phyloP scores from a whole-genome alignment of 2,797 vertebrate species.

The Acrocephalus scirpaceus region DNA sequence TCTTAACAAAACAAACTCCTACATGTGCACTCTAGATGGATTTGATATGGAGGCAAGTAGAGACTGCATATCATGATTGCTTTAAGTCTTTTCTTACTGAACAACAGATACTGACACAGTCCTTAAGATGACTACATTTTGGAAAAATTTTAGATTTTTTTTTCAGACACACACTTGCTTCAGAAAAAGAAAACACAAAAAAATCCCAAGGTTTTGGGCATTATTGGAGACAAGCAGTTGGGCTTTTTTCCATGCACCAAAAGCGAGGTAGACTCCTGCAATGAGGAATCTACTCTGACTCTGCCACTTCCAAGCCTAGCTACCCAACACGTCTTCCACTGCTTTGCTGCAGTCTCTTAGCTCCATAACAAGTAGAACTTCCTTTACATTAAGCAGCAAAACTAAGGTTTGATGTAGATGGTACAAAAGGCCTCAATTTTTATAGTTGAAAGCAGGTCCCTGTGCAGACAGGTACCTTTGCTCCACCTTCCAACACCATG shows the following conservation, averaged over 20 bases:
- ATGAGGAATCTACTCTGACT: background rate
- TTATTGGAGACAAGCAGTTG: background rate
- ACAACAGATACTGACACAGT: background rate
- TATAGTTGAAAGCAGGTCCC: background rate
- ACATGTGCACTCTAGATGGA: slow-evolving; percentile 36
- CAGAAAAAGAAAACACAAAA: background rate
- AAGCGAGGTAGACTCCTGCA: background rate
- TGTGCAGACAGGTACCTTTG: background rate
- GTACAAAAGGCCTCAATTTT: background rate
- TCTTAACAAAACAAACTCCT: slow-evolving; percentile 72
- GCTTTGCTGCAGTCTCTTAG: background rate
- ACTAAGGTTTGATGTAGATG: background rate
- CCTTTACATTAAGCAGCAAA: background rate
- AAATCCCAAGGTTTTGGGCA: background rate
- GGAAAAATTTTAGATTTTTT: background rate
- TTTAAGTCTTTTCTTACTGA: background rate
- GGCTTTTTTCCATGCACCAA: background rate
- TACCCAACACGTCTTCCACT: background rate
- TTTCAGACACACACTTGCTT: background rate
- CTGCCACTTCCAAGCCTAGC: background rate
- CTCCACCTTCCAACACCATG: background rate
- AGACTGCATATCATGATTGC: background rate
- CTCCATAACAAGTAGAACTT: background rate
- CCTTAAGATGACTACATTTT: background rate
- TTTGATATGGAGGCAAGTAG: slow-evolving; percentile 5